These are phyloP conservation scores for Galendromus occidentalis DNA, from an alignment of 1,140 invertebrate genomes.

Conservation along the genomic window DNA sequence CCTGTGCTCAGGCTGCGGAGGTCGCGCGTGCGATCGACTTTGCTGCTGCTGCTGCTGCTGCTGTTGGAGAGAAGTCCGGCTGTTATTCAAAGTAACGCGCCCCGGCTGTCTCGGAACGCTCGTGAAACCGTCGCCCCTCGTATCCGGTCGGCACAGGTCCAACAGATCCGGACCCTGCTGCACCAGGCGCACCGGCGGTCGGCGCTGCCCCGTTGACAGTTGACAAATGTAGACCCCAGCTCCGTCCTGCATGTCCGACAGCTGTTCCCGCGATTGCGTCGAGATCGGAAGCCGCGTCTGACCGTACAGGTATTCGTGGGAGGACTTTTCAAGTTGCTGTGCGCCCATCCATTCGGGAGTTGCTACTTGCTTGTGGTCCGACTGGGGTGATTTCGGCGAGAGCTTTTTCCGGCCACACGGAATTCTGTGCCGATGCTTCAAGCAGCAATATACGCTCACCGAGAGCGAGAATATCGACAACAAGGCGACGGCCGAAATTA, in stretches of 20 bases:
- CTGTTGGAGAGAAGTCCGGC: not conserved
- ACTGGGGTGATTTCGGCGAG: not conserved
- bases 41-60: not conserved
- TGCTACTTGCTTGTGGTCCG: not conserved
- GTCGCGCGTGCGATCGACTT: not conserved
- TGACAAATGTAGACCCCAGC: not conserved
- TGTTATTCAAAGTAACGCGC: not conserved
- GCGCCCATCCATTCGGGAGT: not conserved
- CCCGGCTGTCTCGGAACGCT: not conserved
- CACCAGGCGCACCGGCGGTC: not conserved
- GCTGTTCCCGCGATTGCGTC: not conserved
- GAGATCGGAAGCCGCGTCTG: not conserved
- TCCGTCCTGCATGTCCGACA: not conserved
- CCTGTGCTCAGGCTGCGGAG: not conserved
- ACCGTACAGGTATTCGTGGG: not conserved
- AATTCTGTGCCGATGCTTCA: slow-evolving; percentile 1
- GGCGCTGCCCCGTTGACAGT: not conserved
- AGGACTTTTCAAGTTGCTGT: not conserved
- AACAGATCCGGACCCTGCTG: slow-evolving; percentile 2
- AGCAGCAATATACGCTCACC: not conserved
- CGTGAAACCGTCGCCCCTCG: not conserved
- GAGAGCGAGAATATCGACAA: not conserved
- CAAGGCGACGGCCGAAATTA: not conserved
- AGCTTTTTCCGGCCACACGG: not conserved
- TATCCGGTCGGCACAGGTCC: not conserved